Conservation (phyloP, 2,888 invertebrate species). For the Meteorus colon region DNA sequence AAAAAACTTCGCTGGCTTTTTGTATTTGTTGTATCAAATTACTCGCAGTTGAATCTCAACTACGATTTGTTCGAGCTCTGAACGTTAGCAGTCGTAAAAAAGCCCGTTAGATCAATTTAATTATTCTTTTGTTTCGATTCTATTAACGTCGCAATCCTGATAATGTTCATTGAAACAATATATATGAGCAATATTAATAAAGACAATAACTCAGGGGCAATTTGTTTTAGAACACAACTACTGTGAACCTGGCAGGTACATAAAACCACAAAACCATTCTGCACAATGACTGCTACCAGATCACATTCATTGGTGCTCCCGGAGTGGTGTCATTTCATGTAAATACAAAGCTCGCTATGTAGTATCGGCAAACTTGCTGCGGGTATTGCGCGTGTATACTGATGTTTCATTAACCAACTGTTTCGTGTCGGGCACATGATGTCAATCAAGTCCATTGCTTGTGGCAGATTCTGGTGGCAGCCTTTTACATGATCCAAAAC, state of each 20-base stretch:
- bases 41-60: not conserved
- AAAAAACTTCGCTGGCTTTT: slow-evolving; percentile 18
- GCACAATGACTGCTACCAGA: slow-evolving; percentile 21
- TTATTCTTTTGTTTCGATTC: not conserved
- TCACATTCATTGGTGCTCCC: slow-evolving; percentile 6
- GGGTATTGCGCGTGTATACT: slow-evolving; percentile 67
- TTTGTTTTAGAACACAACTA: slow-evolving; percentile 14
- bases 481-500: slow-evolving; percentile 46
- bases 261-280: slow-evolving; percentile 25
- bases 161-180: not conserved
- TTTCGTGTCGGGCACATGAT: slow-evolving; percentile 63
- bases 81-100: not conserved
- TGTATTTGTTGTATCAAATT: not conserved
- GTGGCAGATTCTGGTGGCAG: slow-evolving; percentile 58
- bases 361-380: slow-evolving; percentile 59
- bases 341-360: slow-evolving; percentile 59
- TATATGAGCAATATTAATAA: slow-evolving; percentile 19
- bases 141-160: not conserved
- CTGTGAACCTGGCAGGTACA: slow-evolving; percentile 24
- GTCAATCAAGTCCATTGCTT: slow-evolving; percentile 68
- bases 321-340: slow-evolving; percentile 40
- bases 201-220: not conserved
- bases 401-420: slow-evolving; percentile 71
- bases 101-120: not conserved
- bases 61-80: not conserved